Conservation (phyloP, 2,113 vertebrate genomes). For the Tyto alba region DNA sequence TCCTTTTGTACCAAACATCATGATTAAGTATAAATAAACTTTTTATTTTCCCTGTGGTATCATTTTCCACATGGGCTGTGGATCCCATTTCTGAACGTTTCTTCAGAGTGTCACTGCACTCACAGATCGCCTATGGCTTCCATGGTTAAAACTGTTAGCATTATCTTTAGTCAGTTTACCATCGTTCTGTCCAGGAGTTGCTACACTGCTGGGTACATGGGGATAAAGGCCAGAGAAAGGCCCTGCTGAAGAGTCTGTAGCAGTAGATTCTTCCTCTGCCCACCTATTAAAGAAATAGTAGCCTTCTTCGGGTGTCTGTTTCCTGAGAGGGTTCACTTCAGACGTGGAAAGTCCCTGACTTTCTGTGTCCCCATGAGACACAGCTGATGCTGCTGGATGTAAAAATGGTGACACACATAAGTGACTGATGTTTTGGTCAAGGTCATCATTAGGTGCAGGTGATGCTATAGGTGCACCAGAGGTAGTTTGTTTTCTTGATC, state of each 20-base stretch:
- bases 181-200: not conserved
- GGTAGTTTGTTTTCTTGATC: conserved; percentile 19
- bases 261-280: not conserved
- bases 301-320: not conserved
- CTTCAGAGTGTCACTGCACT: conserved; percentile 74
- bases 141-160: not conserved
- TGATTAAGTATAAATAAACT: not conserved
- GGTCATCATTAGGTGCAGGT: not conserved
- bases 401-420: not conserved
- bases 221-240: not conserved
- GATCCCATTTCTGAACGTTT: not conserved
- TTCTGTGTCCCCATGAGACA: not conserved
- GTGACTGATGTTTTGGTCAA: not conserved
- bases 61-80: not conserved
- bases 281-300: conserved; percentile 4
- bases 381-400: not conserved
- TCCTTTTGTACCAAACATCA: not conserved
- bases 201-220: not conserved
- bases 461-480: not conserved
- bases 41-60: not conserved
- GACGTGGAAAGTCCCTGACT: not conserved
- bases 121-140: conserved; percentile 70
- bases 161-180: not conserved
- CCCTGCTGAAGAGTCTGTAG: not conserved
- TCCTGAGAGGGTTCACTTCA: not conserved